Conservation (phyloP, 2,888 invertebrate genomes). For the Caenorhabditis sp. region DNA sequence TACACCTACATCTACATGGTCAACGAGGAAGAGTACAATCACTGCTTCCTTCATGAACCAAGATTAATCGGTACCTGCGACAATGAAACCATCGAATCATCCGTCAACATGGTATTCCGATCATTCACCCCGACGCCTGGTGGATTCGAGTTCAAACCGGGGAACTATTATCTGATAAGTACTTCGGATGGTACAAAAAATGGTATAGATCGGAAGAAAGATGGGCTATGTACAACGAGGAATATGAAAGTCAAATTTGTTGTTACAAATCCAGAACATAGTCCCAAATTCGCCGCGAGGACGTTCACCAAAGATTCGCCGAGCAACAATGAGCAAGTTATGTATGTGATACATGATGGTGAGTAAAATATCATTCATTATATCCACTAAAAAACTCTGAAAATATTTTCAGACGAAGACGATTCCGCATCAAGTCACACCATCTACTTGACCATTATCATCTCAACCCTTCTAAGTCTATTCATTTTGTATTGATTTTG, state of each 20-base stretch:
- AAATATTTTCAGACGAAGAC: constrained; percentile 27
- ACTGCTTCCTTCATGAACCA: constrained; percentile 46
- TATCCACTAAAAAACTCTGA: too few species aligned
- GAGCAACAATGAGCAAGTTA: constrained; percentile 42
- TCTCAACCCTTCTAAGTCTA: constrained; percentile 13
- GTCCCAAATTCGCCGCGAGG: constrained; percentile 57
- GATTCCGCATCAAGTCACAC: constrained; percentile 14
- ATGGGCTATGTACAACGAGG: constrained; percentile 61
- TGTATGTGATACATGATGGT: constrained; percentile 62
- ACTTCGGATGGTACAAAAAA: constrained; percentile 65
- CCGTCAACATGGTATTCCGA: constrained; percentile 66
- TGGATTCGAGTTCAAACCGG: constrained; percentile 67
- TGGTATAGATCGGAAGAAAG: constrained; percentile 64
- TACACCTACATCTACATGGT: constrained; percentile 67
- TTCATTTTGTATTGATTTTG: constrained; percentile 30
- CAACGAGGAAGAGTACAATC: constrained; percentile 54
- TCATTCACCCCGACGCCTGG: constrained; percentile 69
- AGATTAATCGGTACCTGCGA: constrained; percentile 49
- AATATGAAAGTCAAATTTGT: constrained; percentile 71
- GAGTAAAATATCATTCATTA: too few species aligned
- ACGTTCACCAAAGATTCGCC: constrained; percentile 36
- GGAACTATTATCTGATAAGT: constrained; percentile 68
- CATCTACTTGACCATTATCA: background rate
- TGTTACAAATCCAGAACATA: constrained; percentile 35
- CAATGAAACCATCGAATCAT: constrained; percentile 24